Percentiles rank a stretch among this genome's conserved stretches.
Conservation (phyloP, 2,888 invertebrate species). For the Chloromyia formosa region DNA sequence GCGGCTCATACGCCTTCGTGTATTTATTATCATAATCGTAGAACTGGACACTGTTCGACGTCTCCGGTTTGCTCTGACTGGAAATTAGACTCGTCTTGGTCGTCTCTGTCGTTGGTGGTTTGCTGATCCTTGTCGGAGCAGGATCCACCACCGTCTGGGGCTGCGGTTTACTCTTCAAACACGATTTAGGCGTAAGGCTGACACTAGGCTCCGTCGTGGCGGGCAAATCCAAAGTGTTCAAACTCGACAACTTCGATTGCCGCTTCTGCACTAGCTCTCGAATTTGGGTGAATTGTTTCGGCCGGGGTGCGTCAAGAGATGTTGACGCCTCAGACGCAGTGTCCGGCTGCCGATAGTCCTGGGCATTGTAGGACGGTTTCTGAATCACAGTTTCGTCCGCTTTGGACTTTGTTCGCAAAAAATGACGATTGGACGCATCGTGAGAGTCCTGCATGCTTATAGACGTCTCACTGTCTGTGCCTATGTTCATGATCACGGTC, state of each 20-base stretch:
- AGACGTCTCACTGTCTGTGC: conserved; percentile 53
- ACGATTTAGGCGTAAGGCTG: conserved; percentile 14
- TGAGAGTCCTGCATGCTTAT: conserved; percentile 52
- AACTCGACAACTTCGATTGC: background rate
- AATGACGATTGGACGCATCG: conserved; percentile 52
- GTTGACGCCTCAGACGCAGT: conserved; percentile 3
- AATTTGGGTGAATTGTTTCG: conserved; percentile 57
- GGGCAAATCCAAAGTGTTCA: background rate
- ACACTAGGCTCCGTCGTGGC: background rate
- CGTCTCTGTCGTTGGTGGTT: background rate
- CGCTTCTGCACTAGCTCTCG: conserved; percentile 55
- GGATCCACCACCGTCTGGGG: background rate
- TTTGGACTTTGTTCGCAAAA: conserved; percentile 29
- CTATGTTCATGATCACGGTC: conserved; percentile 53
- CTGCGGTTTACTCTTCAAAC: conserved; percentile 25
- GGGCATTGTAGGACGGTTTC: conserved; percentile 24
- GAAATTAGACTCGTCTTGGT: background rate
- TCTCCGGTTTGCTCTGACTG: conserved; percentile 9
- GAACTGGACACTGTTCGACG: conserved; percentile 58
- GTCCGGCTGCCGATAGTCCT: conserved; percentile 16
- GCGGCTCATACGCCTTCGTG: conserved; percentile 58
- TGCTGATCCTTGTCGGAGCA: background rate
- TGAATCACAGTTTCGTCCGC: background rate
- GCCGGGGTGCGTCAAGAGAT: background rate
- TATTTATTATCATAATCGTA: conserved; percentile 66